Percentiles rank a stretch among this genome's conserved stretches.
phyloP scores from a whole-genome alignment of 2,888 invertebrate genomes.

The Diachrysia chrysitis region DNA sequence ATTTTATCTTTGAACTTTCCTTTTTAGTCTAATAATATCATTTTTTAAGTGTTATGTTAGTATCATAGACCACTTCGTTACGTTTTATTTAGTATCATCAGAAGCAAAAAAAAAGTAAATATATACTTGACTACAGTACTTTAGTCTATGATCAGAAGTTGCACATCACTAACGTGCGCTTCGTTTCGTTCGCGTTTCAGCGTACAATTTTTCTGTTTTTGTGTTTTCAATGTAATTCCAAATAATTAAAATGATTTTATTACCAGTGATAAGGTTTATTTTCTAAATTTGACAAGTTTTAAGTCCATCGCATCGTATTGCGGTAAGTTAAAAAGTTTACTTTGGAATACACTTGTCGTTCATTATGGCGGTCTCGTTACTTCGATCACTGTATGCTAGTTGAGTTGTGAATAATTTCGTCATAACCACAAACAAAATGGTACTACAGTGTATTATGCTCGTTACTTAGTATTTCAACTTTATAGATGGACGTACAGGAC shows the following conservation, averaged over 20 bases:
- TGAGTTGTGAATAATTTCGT: conserved; percentile 73
- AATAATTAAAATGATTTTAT: conserved; percentile 77
- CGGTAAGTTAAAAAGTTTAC: conserved; percentile 83
- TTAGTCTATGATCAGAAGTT: too few species aligned
- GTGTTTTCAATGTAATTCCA: conserved; percentile 72
- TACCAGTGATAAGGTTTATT: conserved; percentile 69
- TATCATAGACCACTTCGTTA: too few species aligned
- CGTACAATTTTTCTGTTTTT: conserved; percentile 74
- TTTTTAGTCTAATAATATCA: too few species aligned
- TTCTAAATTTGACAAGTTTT: conserved; percentile 72
- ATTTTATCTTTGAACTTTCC: too few species aligned
- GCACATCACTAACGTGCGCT: conserved; percentile 71
- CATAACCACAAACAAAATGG: conserved; percentile 58
- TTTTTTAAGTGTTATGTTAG: too few species aligned
- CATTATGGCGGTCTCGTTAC: conserved; percentile 87
- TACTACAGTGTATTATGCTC: conserved; percentile 31
- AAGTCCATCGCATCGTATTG: conserved; percentile 83
- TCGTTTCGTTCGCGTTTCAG: conserved; percentile 79
- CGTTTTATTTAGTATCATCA: too few species aligned
- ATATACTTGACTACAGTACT: too few species aligned
- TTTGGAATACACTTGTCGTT: conserved; percentile 81
- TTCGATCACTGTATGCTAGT: conserved; percentile 63
- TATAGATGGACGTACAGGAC: conserved; percentile 87
- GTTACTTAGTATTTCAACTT: conserved; percentile 48
- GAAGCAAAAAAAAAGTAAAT: too few species aligned